Evolutionary conservation across 2,113 vertebrate species (phyloP).

Genomic region (Saccopteryx bilineata): DNA sequence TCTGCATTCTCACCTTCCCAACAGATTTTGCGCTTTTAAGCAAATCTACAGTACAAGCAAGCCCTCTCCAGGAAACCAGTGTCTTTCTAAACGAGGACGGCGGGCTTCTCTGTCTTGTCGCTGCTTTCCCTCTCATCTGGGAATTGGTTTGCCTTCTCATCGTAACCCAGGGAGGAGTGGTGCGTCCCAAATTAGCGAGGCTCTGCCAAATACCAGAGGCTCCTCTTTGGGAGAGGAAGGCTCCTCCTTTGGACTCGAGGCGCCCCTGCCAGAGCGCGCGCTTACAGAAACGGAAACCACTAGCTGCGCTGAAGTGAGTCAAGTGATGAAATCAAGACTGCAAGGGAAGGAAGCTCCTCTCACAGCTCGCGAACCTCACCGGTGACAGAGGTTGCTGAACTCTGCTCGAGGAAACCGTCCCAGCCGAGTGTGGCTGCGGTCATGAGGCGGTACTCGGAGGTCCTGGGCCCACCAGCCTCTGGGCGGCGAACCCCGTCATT

Average conservation of each 20-base stretch:
- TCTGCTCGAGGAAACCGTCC: neutral
- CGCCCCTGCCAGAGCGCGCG: conserved; percentile 43
- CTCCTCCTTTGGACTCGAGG: conserved; percentile 73
- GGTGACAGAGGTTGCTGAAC: conserved; percentile 42
- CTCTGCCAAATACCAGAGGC: conserved; percentile 61
- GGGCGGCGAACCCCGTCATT: neutral
- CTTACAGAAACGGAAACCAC: conserved; percentile 80
- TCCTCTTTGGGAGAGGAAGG: conserved; percentile 22
- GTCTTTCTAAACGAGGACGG: neutral
- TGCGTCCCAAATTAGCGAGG: conserved; percentile 23
- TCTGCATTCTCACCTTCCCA: conserved; percentile 29
- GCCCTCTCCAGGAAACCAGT: conserved; percentile 65
- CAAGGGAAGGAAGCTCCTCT: conserved; percentile 70
- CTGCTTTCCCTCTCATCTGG: neutral
- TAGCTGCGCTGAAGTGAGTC: conserved; percentile 73
- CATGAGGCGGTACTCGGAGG: neutral
- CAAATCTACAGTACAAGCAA: neutral
- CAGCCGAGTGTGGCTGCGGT: neutral
- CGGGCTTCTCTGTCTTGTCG: neutral
- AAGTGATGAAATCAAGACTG: conserved; percentile 78
- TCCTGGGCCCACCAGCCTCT: neutral
- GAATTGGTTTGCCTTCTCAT: neutral
- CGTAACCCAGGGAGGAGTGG: conserved; percentile 27
- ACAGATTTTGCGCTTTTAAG: neutral
- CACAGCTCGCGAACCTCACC: neutral